A percentile compares a stretch with the other conserved stretches of the same genome.
Conservation (phyloP, 2,888 invertebrate genomes). For the Lasioglossum calceatum region DNA sequence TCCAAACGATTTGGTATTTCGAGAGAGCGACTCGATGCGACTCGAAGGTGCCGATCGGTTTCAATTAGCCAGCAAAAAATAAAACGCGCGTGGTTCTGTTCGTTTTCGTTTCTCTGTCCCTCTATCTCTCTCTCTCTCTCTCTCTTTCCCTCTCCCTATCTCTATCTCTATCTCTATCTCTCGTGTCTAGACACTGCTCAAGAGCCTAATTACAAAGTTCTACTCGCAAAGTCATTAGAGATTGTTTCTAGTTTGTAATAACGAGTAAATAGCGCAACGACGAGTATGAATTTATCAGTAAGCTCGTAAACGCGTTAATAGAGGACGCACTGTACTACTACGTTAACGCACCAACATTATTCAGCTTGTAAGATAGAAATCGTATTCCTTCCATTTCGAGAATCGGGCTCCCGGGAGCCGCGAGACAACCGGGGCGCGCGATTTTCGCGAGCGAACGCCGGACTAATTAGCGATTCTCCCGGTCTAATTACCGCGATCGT, state of each 20-base stretch:
- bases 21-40: neutral
- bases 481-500: neutral
- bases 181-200: conserved; percentile 81
- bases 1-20: neutral
- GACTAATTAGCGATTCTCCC: neutral
- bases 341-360: conserved; percentile 73
- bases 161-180: conserved; percentile 16
- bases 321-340: conserved; percentile 66
- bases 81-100: conserved; percentile 31
- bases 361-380: conserved; percentile 80
- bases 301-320: conserved; percentile 64
- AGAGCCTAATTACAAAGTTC: conserved; percentile 81
- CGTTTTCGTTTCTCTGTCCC: conserved; percentile 35
- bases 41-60: conserved; percentile 14
- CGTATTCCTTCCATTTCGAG: conserved; percentile 78
- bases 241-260: conserved; percentile 83
- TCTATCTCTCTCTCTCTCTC: conserved; percentile 37
- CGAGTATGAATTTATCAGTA: conserved; percentile 61
- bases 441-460: neutral
- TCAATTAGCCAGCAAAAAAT: conserved; percentile 5
- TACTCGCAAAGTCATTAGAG: conserved; percentile 84
- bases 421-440: conserved; percentile 17
- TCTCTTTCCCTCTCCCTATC: neutral
- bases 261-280: conserved; percentile 67
- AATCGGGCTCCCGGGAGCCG: conserved; percentile 59